phyloP scores from a whole-genome alignment of 2,797 vertebrate genomes.

The Oreochromis grahami region DNA sequence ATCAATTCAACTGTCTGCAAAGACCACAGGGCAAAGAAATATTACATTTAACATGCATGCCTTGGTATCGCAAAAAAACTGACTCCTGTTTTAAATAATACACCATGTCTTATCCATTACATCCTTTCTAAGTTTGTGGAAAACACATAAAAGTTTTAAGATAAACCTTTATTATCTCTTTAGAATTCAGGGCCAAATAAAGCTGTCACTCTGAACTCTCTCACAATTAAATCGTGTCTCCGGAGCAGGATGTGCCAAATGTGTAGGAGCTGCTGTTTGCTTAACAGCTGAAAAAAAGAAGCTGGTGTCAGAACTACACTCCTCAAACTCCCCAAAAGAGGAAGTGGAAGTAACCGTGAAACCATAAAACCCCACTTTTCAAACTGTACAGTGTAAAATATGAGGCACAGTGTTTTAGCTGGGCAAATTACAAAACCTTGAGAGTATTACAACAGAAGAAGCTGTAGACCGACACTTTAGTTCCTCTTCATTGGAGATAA shows the following conservation, averaged over 20 bases:
- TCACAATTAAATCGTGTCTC: background rate
- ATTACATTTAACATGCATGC: background rate
- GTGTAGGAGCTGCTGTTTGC: background rate
- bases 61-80: background rate
- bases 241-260: background rate
- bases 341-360: conserved; percentile 20
- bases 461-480: background rate
- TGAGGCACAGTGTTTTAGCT: background rate
- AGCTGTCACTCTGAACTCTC: background rate
- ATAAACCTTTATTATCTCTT: background rate
- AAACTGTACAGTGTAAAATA: background rate
- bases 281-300: background rate
- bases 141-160: background rate
- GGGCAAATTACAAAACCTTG: background rate
- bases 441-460: background rate
- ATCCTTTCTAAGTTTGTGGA: background rate
- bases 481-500: background rate
- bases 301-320: background rate
- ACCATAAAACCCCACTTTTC: background rate
- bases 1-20: background rate
- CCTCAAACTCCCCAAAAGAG: background rate
- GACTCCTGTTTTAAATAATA: background rate
- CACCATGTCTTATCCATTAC: background rate
- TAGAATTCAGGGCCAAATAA: background rate
- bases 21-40: background rate